Base-by-base conservation (phyloP, 2,797 vertebrate species). In the Takifugu rubripes region DNA sequence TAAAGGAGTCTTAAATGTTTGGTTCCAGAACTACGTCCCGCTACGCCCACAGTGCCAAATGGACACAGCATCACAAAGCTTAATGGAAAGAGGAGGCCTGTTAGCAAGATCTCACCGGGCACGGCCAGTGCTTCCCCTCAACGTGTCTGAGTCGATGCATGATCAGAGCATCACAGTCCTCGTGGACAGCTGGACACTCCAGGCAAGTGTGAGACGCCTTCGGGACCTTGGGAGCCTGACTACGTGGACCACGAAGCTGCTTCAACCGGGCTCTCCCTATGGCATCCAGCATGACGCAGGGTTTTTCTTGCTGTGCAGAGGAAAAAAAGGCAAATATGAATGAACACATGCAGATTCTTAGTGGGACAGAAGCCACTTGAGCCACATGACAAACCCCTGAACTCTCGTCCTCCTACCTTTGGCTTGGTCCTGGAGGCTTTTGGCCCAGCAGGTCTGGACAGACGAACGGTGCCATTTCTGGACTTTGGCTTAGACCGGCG, bases 71-170 rank as follows among this genome's bases (percentile, higher is more conserved):
- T 33, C 33, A 33, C 33, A 33, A 9, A 45, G 5, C 17, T 45
- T 5, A 45, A 45, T 45, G 16, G 14, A 45, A 45, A 33, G 14
- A 17, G 17, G 44, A 8, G 44, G 16, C 8, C 10, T 21, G 44
- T 6, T 1, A 6, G 27, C 25, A 6, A 1, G 21, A 31, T 49
- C 91, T 86, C 88, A 93, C 92, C 81, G 75, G 91, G 72, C 92
- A 93, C 5, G 91, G 91, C 92, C 92, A 93, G 84, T 92, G 92
- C 70, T 92, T 93, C 49, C 92, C 92, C 75, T 92, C 87, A 0
- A 91, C 81, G 80, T 93, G 92, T 70, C 90, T 83, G 48, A 93
- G 87, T 49, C 80, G 86, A 68, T 93, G 92, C 87, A 92, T 90
- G 67, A 92, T 86, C n/a, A 93, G 89, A 31, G 88, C 69, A 7